Base-by-base conservation (phyloP, 2,888 invertebrate species). In the Cinara cedri region DNA sequence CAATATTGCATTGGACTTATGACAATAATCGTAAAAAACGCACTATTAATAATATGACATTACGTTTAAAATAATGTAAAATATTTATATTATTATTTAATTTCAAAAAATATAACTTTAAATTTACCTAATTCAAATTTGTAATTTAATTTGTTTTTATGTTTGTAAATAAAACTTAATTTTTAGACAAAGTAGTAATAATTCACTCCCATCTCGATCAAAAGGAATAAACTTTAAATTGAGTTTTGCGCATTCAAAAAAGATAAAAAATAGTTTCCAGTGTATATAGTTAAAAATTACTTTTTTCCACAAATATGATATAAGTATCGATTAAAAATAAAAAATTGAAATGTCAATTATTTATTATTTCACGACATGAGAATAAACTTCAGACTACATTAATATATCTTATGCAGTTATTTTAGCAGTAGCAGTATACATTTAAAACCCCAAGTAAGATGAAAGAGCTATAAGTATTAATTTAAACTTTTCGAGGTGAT, bases 221-320 rank as follows among this genome's bases (percentile, higher is more conserved):
- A 72, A 72, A 72, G 34, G 51, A 51, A 72, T 46, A 60, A 62
- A 72, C 72, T 72, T 72, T 72, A 62, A 72, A 72, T 72, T 62
- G 62, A 63, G 62, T 72, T 63, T 72, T 51, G 26, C 62, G 16
- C 51, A 63, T 62, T 63, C 51, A 63, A 72, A 72, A 16, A 51
- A 72, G 62, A 72, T 72, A 72, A 72, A 72, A 72, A 49, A 49
- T 21, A 72, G 26, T 60, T 60, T 26, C 60, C 24, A 14, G 14
- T 9, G n/a, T 46, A 65, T 65, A 46, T 24, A 24, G 57, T 60
- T 60, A 9, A 49, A 72, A 72, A 72, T 60, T 72, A 71, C 71
- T 71, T 71, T 54, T 71, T 16, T 71, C 3, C 6, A 13, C 42
- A 16, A 44, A 16, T 70, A 42, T 10, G 34, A 6, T 70, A 70